Evolutionary conservation across 2,888 invertebrate genomes (phyloP).

Genomic region (Liodrosophila aerea): DNA sequence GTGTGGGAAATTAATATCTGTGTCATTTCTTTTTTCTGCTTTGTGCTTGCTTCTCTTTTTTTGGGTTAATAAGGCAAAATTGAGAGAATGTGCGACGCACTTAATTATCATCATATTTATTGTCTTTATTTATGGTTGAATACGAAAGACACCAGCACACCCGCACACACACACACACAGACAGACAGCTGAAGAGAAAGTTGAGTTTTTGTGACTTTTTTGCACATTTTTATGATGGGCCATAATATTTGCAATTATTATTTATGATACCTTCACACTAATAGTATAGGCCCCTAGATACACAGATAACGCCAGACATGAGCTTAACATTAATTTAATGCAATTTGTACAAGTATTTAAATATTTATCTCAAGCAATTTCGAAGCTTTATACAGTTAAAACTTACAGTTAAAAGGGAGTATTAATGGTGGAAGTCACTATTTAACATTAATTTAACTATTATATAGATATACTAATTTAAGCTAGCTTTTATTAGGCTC

Average conservation of each 20-base stretch:
- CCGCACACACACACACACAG: neutral
- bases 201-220: constrained; percentile 21
- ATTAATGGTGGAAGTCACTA: too few species aligned
- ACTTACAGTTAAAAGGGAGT: too few species aligned
- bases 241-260: constrained; percentile 56
- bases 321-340: constrained; percentile 17
- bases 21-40: constrained; percentile 55
- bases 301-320: too few species aligned
- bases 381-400: too few species aligned
- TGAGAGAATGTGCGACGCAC: constrained; percentile 77
- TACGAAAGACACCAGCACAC: neutral
- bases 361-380: constrained; percentile 1
- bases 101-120: constrained; percentile 79
- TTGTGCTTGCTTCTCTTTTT: constrained; percentile 26
- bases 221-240: constrained; percentile 33
- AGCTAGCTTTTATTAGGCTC: too few species aligned
- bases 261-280: constrained; percentile 34
- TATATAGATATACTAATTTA: too few species aligned
- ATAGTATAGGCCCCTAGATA: neutral
- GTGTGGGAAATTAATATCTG: constrained; percentile 75
- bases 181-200: constrained; percentile 4
- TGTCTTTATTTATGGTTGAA: constrained; percentile 65
- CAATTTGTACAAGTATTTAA: neutral
- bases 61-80: constrained; percentile 79
- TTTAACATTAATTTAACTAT: too few species aligned